Base-by-base conservation (phyloP, 2,888 invertebrate genomes). In the Ophion ventricosus region DNA sequence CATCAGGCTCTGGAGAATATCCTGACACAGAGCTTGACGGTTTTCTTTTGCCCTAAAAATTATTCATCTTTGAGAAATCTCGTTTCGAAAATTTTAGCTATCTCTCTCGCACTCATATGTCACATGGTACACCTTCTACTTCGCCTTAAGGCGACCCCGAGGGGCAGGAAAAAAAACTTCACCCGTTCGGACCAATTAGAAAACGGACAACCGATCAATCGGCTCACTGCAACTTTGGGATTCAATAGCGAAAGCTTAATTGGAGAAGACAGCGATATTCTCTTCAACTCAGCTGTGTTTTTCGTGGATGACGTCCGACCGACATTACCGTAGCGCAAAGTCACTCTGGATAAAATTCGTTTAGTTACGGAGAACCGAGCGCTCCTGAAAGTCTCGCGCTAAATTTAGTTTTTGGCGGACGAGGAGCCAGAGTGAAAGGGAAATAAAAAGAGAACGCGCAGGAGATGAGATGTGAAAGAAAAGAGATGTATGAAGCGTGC, bases 321-420 rank as follows among this genome's bases (percentile, higher is more conserved):
- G 8, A 64, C 69, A 20, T 72, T 73, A 54, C n/a, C 57, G 40
- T 70, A n/a, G 49, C 59, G 43, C 49, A 35, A 57, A 59, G 59
- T 73, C 73, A 72, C 63, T 54, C 67, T 43, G 83, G 80, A 80
- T 83, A 80, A n/a, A n/a, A 83, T 74, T 59, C 74, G 77, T 54
- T 80, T 69, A 67, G 77, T 61, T 66, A 77, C 63, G 72, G 76
- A 79, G 83, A 70, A 84, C 63, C 56, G 63, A 73, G 66, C 69
- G 35, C 54, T 43, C 56, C 83, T 81, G 75, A 85, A 87, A 84
- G 86, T 87, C 83, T 85, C 76, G 72, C 74, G 88, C 88, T 90
- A 90, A 89, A 90, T 88, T 90, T 90, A 90, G 89, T 87, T 83
- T 83, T 75, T 76, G 54, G 76, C 29, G 67, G 70, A 35, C 17